Evolutionary conservation across 2,888 invertebrate genomes (phyloP), one percentile per base, ranked within the genome.

Genomic region (Hypomecis punctinalis): DNA sequence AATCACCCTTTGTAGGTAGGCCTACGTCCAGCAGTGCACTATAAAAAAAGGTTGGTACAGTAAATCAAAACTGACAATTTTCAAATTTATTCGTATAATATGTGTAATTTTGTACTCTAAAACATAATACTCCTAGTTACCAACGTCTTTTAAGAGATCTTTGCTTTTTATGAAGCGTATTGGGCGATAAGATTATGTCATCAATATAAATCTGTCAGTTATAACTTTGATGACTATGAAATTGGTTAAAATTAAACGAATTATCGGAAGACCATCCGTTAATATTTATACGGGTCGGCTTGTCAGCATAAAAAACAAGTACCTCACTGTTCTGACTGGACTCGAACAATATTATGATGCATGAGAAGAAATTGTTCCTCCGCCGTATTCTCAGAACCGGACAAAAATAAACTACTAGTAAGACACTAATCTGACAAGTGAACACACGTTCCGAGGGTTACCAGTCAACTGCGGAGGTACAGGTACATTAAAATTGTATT

Each of bases 401-500:
- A 56, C 52, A 48, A 66, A 66, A 66, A 61, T 52, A 65, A 64
- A 64, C 60, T 52, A 66, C 48, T 39, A 35, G 43, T 61, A 47
- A 55, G 62, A 68, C 67, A 51, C 51, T 63, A 63, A 67, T 65
- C 70, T 53, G 68, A 65, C 70, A 65, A 67, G 68, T 55, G 67
- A 68, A 47, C 66, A 67, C 61, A 68, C 66, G 67, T 62, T 66
- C 63, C 49, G 40, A 52, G 61, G 54, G 46, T 56, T 48, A 60
- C 55, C 63, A 65, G 66, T 62, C 66, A 47, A 63, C 67, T 65
- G 48, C 45, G 60, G 40, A 61, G 54, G 55, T 48, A 40, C 58
- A 52, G 43, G 55, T 61, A 56, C 74, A 81, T 79, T 79, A 77
- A 79, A 82, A 80, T 80, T 73, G 76, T 76, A 75, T 79, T 81